Percentiles rank a stretch among this genome's conserved stretches.
phyloP scores from a whole-genome alignment of 64 coral and sea anemone species.

The Montipora efflorescens region DNA sequence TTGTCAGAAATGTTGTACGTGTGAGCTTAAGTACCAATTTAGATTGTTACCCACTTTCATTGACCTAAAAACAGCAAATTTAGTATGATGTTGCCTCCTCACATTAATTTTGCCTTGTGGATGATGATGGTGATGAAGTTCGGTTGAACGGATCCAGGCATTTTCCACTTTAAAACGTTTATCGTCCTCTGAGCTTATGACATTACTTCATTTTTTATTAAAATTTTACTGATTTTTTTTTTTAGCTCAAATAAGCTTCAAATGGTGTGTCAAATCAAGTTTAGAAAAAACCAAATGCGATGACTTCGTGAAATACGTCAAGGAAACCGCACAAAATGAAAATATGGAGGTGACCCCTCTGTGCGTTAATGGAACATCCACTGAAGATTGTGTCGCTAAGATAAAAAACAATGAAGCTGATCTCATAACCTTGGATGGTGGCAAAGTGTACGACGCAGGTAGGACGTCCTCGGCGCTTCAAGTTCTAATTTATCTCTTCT shows the following conservation, averaged over 20 bases:
- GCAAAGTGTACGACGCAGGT: slow-evolving; percentile 58
- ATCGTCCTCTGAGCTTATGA: too few species aligned
- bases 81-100: too few species aligned
- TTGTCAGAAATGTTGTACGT: too few species aligned
- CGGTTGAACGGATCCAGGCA: too few species aligned
- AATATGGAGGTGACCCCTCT: neutral
- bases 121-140: too few species aligned
- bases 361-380: slow-evolving; percentile 27
- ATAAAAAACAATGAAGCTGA: slow-evolving; percentile 45
- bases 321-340: neutral
- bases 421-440: slow-evolving; percentile 63
- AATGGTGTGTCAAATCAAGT: slow-evolving; percentile 30
- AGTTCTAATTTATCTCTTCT: neutral
- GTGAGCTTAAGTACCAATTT: too few species aligned
- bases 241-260: slow-evolving; percentile 16
- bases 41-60: too few species aligned
- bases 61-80: too few species aligned
- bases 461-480: neutral
- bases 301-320: slow-evolving; percentile 37
- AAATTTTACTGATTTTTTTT: neutral
- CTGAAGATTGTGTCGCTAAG: slow-evolving; percentile 69
- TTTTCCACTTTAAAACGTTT: too few species aligned
- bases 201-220: too few species aligned
- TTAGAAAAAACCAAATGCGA: slow-evolving; percentile 31
- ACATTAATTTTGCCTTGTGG: too few species aligned